Evolutionary conservation across 2,888 invertebrate genomes (phyloP), one percentile per base, ranked within the genome.

Genomic region (Gisinianus flammeolus): DNA sequence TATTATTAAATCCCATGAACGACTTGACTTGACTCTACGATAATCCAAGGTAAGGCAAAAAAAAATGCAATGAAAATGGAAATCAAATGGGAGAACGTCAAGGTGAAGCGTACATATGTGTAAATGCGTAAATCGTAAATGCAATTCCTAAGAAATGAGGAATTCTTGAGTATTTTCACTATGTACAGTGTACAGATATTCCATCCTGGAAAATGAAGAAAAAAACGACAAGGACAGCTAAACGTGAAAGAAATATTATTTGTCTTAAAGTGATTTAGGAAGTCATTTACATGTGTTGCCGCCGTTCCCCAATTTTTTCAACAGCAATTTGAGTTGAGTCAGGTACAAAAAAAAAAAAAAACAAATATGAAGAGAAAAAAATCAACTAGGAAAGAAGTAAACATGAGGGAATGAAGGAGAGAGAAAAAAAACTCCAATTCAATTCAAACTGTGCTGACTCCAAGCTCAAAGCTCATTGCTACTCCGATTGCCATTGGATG

Each of bases 221-320:
- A 12, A 44, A 35, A 35, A 35, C 6, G 12, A 44, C 44, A 44
- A n/a, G 58, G 6, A n/a, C n/a, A 58, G 58, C 12, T 12, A n/a
- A n/a, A n/a, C n/a, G 62, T 1, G 26, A 2, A 44, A 10, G 69
- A 26, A 44, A 26, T 26, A 24, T 44, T 44, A 35, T 69, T 35
- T 69, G 44, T 44, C 26, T 44, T 26, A 28, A 69, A 69, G 69
- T 44, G 35, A 24, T 69, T 69, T 44, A 69, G 69, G 69, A 69
- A 44, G 35, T 44, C 69, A 33, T 69, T 44, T 69, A 35, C 69
- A n/a, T n/a, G 44, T 44, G 44, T 44, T 35, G 3, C 6, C 44
- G 12, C 19, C 16, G 19, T 44, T 44, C 44, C 44, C 44, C 44
- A 44, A 12, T 8, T 5, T 35, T 35, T 35, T 35, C 6, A 35